Base-by-base conservation (phyloP, 2,113 vertebrate genomes). In the Pimephales promelas region DNA sequence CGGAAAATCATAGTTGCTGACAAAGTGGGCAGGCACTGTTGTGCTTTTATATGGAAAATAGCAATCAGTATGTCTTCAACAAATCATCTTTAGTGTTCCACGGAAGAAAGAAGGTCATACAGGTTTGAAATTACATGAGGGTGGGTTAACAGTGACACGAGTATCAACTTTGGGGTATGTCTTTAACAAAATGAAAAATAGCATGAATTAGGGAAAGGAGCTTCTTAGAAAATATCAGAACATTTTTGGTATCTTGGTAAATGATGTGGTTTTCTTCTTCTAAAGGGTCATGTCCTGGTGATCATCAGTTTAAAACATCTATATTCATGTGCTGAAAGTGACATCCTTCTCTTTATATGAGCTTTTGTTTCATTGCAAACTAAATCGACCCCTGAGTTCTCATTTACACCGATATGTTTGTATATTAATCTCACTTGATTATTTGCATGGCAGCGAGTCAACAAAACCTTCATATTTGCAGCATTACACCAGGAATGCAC, bases 321-420 rank as follows among this genome's bases (percentile, higher is more conserved):
- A 56, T 52, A 54, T 16, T 68, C 16, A n/a, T 52, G 6, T 28
- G n/a, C n/a, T 36, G 11, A 79, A 70, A 68, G 59, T 79, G 40
- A 70, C 40, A 11, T 71, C n/a, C 47, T 24, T 70, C 16, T 66
- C 24, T 18, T 79, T 61, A 31, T 11, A 52, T 47, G 5, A 75
- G 26, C 28, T 77, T 87, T 83, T 74, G 85, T 72, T 88, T 87
- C 4, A 70, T 72, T 56, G 80, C 94, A 31, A 88, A 93, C 96
- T 98, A 96, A 99, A 98, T 99, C 97, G 96, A 98, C 95, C 98
- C 97, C 98, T 98, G 96, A 90, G 86, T 92, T 86, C 89, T 90
- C 61, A 89, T 88, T 87, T 79, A 56, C 93, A 93, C 90, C 92
- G 83, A 73, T 90, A 85, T 84, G 88, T 89, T 84, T 87, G 81